Percentiles rank a stretch among this genome's conserved stretches.
phyloP scores from a whole-genome alignment of 2,113 vertebrate species.

The Macheiramphus alcinus region DNA sequence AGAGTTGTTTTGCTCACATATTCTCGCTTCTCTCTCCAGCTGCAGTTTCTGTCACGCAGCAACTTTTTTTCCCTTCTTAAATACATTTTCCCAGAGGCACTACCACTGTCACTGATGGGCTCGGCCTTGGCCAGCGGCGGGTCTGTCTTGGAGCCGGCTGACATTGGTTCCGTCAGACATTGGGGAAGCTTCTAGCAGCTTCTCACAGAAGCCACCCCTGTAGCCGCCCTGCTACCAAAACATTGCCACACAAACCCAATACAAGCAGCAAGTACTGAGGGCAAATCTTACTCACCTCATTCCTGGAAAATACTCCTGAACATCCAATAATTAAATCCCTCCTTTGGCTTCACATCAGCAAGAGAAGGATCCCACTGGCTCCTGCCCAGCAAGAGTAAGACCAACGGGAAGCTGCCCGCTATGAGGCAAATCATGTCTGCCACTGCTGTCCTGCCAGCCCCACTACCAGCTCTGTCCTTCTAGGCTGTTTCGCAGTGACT shows the following conservation, averaged over 20 bases:
- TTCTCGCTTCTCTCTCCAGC: too few relatives aligned
- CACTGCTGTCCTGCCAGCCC: background rate
- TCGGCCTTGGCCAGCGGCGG: too few relatives aligned
- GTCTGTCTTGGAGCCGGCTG: too few relatives aligned
- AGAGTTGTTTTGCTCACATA: too few relatives aligned
- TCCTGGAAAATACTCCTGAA: background rate
- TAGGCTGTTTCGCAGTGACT: background rate
- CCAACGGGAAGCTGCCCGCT: background rate
- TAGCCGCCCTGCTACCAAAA: too few relatives aligned
- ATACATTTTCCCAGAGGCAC: too few relatives aligned
- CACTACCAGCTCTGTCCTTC: background rate
- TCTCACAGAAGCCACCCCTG: too few relatives aligned
- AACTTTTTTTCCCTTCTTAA: too few relatives aligned
- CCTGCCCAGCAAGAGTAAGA: background rate
- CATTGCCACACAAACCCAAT: too few relatives aligned
- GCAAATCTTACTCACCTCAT: background rate
- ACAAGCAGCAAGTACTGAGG: background rate
- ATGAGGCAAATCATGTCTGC: background rate
- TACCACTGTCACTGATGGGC: too few relatives aligned
- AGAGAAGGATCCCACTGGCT: background rate
- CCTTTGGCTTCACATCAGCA: background rate
- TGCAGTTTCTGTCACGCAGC: too few relatives aligned
- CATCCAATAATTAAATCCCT: background rate
- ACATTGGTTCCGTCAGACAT: rapidly evolving
- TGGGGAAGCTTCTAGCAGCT: too few relatives aligned